Evolutionary conservation across 2,888 invertebrate species (phyloP).

Genomic region (Nephrotoma appendiculata): DNA sequence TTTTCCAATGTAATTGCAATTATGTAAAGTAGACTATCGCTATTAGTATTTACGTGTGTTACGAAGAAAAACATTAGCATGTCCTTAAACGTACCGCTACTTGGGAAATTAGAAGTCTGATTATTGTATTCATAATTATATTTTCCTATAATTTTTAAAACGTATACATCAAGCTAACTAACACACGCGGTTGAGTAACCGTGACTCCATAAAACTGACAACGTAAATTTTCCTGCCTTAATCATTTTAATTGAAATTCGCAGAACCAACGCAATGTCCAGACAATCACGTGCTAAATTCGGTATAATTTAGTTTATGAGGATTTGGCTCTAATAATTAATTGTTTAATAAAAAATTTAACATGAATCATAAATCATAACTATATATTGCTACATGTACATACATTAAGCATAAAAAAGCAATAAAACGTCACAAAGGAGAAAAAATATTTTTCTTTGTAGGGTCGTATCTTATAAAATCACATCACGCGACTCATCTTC

Average conservation of each 20-base stretch:
- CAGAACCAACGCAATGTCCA: not conserved
- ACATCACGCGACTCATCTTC: not conserved
- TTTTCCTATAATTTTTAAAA: too few relatives aligned
- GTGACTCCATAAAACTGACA: not conserved
- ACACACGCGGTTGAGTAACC: not conserved
- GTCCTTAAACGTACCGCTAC: too few relatives aligned
- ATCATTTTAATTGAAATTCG: not conserved
- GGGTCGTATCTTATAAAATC: not conserved
- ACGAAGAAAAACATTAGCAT: too few relatives aligned
- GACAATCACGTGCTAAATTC: not conserved
- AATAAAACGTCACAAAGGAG: not conserved
- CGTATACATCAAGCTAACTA: not conserved
- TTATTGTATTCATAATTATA: too few relatives aligned
- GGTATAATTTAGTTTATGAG: not conserved
- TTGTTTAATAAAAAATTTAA: not conserved
- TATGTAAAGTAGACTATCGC: too few relatives aligned
- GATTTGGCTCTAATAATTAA: not conserved
- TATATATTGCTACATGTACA: not conserved
- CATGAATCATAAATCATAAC: not conserved
- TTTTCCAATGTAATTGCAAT: too few relatives aligned
- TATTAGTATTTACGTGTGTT: too few relatives aligned
- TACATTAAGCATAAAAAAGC: not conserved
- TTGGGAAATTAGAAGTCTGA: too few relatives aligned
- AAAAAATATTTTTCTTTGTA: not conserved
- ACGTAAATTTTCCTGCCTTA: not conserved